Conservation (phyloP, 2,113 vertebrate genomes). For the Crotophaga sulcirostris region DNA sequence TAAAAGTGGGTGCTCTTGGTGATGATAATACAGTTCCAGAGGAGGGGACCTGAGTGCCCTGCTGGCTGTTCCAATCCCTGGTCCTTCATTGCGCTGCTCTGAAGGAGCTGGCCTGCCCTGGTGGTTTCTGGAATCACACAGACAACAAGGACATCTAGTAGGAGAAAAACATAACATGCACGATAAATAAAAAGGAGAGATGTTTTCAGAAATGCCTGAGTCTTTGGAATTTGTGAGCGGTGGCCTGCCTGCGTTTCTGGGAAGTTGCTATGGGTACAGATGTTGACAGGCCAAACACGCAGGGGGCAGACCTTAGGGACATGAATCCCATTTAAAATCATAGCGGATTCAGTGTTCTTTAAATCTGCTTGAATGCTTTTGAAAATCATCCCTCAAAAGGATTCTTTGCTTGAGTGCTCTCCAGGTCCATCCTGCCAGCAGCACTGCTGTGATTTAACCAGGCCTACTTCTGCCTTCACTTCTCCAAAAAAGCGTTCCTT, state of each 20-base stretch:
- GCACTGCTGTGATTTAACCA: background rate
- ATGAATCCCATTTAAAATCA: slow-evolving; percentile 8
- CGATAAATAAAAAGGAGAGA: background rate
- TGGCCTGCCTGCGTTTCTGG: background rate
- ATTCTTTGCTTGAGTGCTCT: slow-evolving; percentile 8
- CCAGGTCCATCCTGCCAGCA: background rate
- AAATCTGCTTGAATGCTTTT: slow-evolving; percentile 2
- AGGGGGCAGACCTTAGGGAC: slow-evolving; percentile 16
- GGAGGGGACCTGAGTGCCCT: background rate
- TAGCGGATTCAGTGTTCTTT: background rate
- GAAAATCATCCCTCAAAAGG: background rate
- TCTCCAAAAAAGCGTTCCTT: background rate
- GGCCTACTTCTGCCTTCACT: background rate
- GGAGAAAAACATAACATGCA: background rate
- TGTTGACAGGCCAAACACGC: slow-evolving; percentile 23
- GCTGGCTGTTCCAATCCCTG: accelerated
- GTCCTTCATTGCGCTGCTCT: background rate
- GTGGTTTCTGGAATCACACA: background rate
- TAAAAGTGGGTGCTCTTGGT: background rate
- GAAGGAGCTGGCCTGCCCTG: background rate
- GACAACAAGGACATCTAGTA: background rate
- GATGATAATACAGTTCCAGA: background rate
- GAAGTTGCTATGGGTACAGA: slow-evolving; percentile 53
- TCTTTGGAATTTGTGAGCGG: slow-evolving; percentile 39
- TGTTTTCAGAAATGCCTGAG: background rate